Evolutionary conservation across 2,888 invertebrate genomes (phyloP).

Genomic region (Diaphora mendica): DNA sequence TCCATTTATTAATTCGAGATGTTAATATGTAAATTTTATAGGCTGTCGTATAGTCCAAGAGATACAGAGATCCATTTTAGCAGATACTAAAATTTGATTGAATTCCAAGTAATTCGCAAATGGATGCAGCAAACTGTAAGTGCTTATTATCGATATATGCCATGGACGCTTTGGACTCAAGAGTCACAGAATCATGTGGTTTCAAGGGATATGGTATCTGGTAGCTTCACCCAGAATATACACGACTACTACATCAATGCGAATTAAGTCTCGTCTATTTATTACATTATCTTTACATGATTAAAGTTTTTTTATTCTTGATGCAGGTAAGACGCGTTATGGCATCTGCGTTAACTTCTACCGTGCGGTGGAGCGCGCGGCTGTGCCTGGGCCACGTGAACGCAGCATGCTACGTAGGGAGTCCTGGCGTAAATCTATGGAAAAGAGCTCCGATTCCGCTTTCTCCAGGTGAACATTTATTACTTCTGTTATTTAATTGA

Average conservation of each 20-base stretch:
- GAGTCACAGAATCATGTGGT: no score
- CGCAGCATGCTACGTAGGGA: conserved; percentile 89
- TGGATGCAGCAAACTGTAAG: no score
- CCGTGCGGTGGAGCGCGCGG: conserved; percentile 93
- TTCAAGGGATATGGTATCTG: no score
- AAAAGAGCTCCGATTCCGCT: conserved; percentile 96
- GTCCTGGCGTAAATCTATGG: conserved; percentile 96
- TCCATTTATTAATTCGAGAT: no score
- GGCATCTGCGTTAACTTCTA: conserved; percentile 99
- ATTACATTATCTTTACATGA: background rate
- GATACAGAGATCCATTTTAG: no score
- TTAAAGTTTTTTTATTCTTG: background rate
- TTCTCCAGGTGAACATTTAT: conserved; percentile 93
- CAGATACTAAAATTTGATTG: no score
- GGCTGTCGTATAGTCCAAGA: no score
- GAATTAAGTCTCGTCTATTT: background rate
- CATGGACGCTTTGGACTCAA: no score
- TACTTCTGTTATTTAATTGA: conserved; percentile 38
- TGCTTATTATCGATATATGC: no score
- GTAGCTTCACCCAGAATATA: no score
- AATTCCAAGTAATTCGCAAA: no score
- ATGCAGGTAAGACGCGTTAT: conserved; percentile 93
- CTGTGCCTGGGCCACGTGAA: conserved; percentile 77
- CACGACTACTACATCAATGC: background rate
- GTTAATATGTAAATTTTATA: no score